These are phyloP conservation scores for Parazoanthus atlanticus DNA, from an alignment of 92 coral and sea anemone genomes.

Conservation along the genomic window DNA sequence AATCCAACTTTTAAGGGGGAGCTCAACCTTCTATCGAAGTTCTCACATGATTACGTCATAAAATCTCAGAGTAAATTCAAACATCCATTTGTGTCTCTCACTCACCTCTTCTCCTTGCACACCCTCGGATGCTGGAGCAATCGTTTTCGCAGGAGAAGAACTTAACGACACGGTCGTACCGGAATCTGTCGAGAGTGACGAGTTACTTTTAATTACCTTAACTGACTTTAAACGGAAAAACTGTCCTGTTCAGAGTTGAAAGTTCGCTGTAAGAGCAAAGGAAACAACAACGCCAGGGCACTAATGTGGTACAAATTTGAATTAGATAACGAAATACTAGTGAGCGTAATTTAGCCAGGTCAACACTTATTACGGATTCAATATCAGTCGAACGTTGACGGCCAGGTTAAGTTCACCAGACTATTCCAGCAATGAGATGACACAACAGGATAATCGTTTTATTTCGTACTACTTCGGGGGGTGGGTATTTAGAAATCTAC, in stretches of 20 bases:
- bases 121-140: neutral
- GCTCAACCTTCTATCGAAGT: no score
- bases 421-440: no score
- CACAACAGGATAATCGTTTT: no score
- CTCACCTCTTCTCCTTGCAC: conserved; percentile 15
- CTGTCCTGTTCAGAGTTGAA: neutral
- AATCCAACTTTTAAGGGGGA: no score
- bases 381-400: no score
- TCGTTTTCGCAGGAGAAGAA: conserved; percentile 2
- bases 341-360: neutral
- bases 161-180: neutral
- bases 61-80: no score
- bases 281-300: neutral
- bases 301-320: no score
- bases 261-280: neutral
- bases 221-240: neutral
- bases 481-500: neutral
- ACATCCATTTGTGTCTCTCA: neutral
- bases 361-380: neutral
- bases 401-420: no score
- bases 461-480: no score
- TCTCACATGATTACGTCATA: no score
- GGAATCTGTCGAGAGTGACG: conserved; percentile 23
- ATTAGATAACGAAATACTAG: neutral
- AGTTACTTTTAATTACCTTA: neutral